These are phyloP conservation scores for Patella pellucida DNA, from an alignment of 2,888 invertebrate species.

Conservation along the genomic window DNA sequence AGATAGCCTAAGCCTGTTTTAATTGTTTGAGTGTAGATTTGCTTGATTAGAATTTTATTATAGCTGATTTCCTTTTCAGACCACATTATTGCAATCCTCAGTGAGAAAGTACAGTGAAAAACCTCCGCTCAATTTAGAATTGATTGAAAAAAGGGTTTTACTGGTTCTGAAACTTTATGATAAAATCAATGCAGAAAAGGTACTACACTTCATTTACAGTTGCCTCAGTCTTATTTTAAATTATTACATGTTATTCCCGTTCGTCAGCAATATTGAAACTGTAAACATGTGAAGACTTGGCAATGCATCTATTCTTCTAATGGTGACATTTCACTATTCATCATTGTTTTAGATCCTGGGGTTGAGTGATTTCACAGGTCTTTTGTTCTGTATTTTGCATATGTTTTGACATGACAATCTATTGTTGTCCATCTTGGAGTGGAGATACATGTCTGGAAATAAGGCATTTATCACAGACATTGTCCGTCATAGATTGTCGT, in stretches of 20 bases:
- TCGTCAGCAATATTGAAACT: neutral
- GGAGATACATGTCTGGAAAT: no score
- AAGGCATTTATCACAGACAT: no score
- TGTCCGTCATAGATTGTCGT: no score
- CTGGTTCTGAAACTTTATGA: slow-evolving; percentile 90
- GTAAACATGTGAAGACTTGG: no score
- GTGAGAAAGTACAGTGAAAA: slow-evolving; percentile 44
- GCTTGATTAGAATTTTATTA: slow-evolving; percentile 28
- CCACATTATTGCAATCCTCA: slow-evolving; percentile 26
- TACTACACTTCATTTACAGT: slow-evolving; percentile 63
- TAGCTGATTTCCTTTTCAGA: slow-evolving; percentile 36
- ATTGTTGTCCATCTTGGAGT: no score
- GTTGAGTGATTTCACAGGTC: no score
- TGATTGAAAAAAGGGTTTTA: slow-evolving; percentile 85
- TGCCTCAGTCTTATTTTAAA: neutral
- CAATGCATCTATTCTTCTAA: no score
- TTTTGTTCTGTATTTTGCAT: no score
- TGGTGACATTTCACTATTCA: no score
- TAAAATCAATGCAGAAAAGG: slow-evolving; percentile 89
- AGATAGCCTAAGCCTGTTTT: neutral
- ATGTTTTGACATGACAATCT: no score
- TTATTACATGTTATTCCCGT: neutral
- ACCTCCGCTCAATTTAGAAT: slow-evolving; percentile 73
- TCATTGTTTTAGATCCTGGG: no score
- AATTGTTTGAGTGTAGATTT: neutral